Evolutionary conservation across 1,140 invertebrate genomes (phyloP).

Genomic region (Acromyrmex charruanus): DNA sequence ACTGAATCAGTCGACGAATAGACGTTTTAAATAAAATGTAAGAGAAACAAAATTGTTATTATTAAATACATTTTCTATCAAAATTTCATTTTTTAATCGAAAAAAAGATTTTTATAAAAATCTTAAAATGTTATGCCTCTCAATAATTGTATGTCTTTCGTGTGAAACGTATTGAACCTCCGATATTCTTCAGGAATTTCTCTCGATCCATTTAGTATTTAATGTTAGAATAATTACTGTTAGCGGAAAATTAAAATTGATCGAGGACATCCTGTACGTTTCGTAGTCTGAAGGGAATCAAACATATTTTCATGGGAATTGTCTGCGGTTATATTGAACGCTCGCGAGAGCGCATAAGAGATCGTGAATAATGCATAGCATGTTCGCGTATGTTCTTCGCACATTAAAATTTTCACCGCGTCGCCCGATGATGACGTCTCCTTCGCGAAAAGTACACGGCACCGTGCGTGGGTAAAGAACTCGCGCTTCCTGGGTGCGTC

Average conservation of each 20-base stretch:
- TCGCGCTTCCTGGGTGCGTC: constrained; percentile 15
- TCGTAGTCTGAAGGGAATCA: constrained; percentile 3
- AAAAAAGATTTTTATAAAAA: not conserved
- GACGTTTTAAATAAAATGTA: not conserved
- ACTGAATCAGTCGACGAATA: not conserved
- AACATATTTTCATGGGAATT: not conserved
- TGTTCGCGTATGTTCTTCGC: not conserved
- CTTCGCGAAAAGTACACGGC: not conserved
- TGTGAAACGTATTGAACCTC: not conserved
- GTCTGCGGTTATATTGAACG: not conserved
- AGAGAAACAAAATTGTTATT: not conserved
- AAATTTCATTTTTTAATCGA: not conserved
- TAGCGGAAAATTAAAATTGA: not conserved
- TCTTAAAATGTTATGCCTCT: not conserved
- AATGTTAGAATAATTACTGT: not conserved
- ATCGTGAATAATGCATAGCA: constrained; percentile 51
- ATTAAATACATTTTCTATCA: not conserved
- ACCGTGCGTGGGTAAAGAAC: constrained; percentile 7
- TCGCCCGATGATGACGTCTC: constrained; percentile 19
- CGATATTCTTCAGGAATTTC: not conserved
- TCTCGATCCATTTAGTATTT: not conserved
- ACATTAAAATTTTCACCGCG: constrained; percentile 45
- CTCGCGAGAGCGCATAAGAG: not conserved
- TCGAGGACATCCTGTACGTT: not conserved
- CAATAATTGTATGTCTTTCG: not conserved